Conservation (phyloP, 2,797 vertebrate species). For the Borostomias antarcticus region DNA sequence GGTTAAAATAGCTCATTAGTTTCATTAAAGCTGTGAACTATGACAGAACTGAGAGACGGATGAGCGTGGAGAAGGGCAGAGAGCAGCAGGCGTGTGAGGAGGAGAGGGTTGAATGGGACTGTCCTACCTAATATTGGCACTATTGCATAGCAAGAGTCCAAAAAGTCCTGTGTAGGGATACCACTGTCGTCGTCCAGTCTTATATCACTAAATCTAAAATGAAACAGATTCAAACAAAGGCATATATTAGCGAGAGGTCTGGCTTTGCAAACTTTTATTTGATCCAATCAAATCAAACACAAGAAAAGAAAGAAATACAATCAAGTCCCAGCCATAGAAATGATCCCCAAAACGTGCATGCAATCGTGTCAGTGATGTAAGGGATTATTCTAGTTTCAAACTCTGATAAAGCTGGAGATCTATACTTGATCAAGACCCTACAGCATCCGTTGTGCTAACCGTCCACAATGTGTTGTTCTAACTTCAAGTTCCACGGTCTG, state of each 20-base stretch:
- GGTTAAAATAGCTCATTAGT: neutral
- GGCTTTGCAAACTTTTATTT: conserved; percentile 69
- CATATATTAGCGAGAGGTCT: conserved; percentile 58
- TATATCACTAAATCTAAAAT: conserved; percentile 95
- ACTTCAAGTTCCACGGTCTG: neutral
- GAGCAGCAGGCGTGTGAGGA: conserved; percentile 15
- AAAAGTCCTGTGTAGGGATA: conserved; percentile 95
- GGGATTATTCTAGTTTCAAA: neutral
- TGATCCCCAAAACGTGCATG: conserved; percentile 57
- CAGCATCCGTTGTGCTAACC: neutral
- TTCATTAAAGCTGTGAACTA: conserved; percentile 13
- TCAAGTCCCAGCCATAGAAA: conserved; percentile 56
- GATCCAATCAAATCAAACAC: conserved; percentile 59
- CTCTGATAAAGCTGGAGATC: neutral
- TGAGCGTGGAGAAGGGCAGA: conserved; percentile 29
- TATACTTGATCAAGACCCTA: neutral
- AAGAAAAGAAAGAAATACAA: conserved; percentile 60
- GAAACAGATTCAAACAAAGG: conserved; percentile 73
- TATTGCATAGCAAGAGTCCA: conserved; percentile 98
- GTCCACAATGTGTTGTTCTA: conserved; percentile 1
- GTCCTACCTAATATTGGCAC: conserved; percentile 96
- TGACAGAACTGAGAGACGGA: conserved; percentile 30
- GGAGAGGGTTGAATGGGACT: conserved; percentile 49
- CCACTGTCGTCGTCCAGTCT: conserved; percentile 91
- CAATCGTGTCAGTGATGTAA: conserved; percentile 29